Conservation (phyloP, 2,888 invertebrate genomes). For the Strigamia transsilvanica region DNA sequence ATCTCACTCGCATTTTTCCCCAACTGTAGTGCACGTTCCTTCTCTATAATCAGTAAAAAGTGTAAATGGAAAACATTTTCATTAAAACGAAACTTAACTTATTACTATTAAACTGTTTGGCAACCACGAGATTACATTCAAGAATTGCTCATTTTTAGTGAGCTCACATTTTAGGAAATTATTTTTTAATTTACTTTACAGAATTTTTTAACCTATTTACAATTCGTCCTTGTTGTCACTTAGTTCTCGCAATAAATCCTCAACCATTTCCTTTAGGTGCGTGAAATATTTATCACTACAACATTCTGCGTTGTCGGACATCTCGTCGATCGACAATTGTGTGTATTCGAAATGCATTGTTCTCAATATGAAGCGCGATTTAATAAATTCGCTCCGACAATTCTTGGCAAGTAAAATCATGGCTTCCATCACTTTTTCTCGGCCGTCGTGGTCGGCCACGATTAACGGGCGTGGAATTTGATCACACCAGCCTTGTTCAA, state of each 20-base stretch:
- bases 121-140: not conserved
- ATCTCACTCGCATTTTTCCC: not conserved
- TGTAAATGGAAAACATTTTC: not conserved
- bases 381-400: slow-evolving; percentile 57
- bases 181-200: slow-evolving; percentile 17
- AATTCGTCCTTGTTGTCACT: slow-evolving; percentile 16
- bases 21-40: not conserved
- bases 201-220: slow-evolving; percentile 5
- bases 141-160: not conserved
- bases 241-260: slow-evolving; percentile 34
- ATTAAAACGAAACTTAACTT: not conserved
- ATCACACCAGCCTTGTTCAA: slow-evolving; percentile 62
- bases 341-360: not conserved
- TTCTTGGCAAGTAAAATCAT: slow-evolving; percentile 60
- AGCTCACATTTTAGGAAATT: not conserved
- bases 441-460: slow-evolving; percentile 61
- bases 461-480: slow-evolving; percentile 60
- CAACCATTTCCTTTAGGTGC: not conserved
- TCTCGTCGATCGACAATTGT: not conserved
- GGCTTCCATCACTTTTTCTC: slow-evolving; percentile 63
- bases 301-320: not conserved
- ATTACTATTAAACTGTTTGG: not conserved
- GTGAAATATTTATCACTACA: slow-evolving; percentile 44
- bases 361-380: not conserved
- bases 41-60: not conserved